Base-by-base conservation (phyloP, 92 coral and sea anemone species). In the Epizoanthus scotinus region DNA sequence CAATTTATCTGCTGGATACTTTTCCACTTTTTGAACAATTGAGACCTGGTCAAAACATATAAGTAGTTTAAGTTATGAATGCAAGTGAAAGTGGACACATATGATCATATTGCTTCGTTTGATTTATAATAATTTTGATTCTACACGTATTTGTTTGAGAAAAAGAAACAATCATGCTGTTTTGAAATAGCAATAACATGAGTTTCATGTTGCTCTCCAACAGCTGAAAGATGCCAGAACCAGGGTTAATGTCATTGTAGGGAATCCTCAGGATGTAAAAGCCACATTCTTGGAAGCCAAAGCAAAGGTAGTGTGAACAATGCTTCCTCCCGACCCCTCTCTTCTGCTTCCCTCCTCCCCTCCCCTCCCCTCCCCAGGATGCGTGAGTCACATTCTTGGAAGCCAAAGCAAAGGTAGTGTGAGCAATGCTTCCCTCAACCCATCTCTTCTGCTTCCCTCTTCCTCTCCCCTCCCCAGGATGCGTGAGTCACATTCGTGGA, bases 221-320 rank as follows among this genome's bases (percentile, higher is more conserved):
- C 78, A 96, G 99, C 70, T 96, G 20, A 96, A 96, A 86, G 93
- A 91, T 49, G 92, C 94, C 29, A 94, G 94, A 60, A 96, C 99
- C 12, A 85, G 99, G 72, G 90, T 96, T 0, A 96, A 96, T 72
- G 89, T 96, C 13, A 91, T 96, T 12, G 87, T 91, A 70, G 91
- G 92, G 12, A 74, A 81, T 4, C 98, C 99, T 0, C 74, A 87
- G 24, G 93, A 91, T 44, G 93, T 93, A 10, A 90, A 82, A 64
- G 89, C 96, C 13, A 86, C 91, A 6, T 91, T 96, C 59, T 87
- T 89, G 78, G 85, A 92, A 56, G 92, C 94, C 0, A 94, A 91
- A 59, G 67, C 73, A 29, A 93, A 87, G 94, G 97, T 93, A 44
- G 47, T 20, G 2, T 2, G 0, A 70, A 27, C 12, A 19, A 28